Evolutionary conservation across 2,113 vertebrate genomes (phyloP).

Genomic region (Boulengeromyrus knoepffleri): DNA sequence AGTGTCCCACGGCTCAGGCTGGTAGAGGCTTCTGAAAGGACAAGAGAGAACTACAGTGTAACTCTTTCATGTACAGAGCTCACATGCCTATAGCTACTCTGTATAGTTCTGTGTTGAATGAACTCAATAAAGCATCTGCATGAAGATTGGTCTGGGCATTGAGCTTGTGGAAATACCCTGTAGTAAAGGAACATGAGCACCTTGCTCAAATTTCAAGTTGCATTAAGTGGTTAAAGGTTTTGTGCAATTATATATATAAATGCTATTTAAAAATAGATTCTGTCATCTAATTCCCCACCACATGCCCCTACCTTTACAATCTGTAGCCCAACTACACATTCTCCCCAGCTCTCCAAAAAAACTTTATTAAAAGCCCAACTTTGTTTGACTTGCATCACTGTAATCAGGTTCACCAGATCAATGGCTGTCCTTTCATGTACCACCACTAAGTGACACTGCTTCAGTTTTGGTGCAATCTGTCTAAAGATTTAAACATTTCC

Average conservation of each 20-base stretch:
- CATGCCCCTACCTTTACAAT: too few species aligned
- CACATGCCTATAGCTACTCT: not conserved
- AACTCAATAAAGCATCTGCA: not conserved
- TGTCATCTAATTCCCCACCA: too few species aligned
- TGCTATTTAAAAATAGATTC: too few species aligned
- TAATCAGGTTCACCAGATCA: not conserved
- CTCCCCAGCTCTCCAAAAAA: too few species aligned
- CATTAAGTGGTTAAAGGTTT: too few species aligned
- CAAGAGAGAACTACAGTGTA: constrained; percentile 37
- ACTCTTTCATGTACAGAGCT: not conserved
- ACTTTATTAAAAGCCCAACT: not conserved
- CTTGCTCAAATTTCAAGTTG: not conserved
- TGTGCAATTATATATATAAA: too few species aligned
- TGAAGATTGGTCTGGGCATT: not conserved
- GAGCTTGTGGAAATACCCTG: not conserved
- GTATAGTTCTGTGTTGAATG: not conserved
- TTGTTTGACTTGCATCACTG: not conserved
- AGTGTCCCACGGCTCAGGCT: constrained; percentile 36
- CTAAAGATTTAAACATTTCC: too few species aligned
- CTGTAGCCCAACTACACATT: too few species aligned
- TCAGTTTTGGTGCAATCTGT: not conserved
- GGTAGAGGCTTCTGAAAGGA: constrained; percentile 44
- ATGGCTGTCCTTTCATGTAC: not conserved
- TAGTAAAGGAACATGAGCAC: not conserved
- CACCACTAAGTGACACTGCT: not conserved